These are phyloP conservation scores for Myanophis thanlyinensis DNA, from an alignment of 2,113 vertebrate genomes.

Conservation along the genomic window DNA sequence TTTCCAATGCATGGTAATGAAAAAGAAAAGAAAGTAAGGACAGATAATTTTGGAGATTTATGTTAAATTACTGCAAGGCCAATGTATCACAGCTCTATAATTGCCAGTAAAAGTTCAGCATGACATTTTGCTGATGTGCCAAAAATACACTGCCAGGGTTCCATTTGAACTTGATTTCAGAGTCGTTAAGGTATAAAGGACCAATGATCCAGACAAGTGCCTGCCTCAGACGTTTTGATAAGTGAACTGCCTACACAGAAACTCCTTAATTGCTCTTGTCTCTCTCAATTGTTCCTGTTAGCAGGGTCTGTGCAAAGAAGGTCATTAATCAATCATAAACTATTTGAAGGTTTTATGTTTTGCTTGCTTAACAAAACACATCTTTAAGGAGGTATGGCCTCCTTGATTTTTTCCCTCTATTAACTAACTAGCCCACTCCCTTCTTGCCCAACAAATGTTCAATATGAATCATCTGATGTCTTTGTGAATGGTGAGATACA, in stretches of 20 bases:
- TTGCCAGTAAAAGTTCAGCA: slow-evolving; percentile 69
- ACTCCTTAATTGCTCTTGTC: slow-evolving; percentile 68
- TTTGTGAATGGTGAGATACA: background rate
- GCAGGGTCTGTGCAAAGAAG: slow-evolving; percentile 54
- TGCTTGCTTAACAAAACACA: slow-evolving; percentile 66
- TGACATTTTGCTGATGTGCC: slow-evolving; percentile 71
- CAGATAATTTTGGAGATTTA: slow-evolving; percentile 38
- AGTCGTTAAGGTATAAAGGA: slow-evolving; percentile 57
- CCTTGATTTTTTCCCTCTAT: slow-evolving; percentile 35
- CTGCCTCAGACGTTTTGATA: slow-evolving; percentile 66
- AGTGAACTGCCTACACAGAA: slow-evolving; percentile 54
- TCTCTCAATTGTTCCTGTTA: slow-evolving; percentile 60
- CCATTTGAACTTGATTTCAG: slow-evolving; percentile 55
- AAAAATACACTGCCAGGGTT: slow-evolving; percentile 62
- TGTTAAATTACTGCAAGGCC: slow-evolving; percentile 42
- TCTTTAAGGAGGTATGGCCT: slow-evolving; percentile 45
- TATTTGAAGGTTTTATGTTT: slow-evolving; percentile 54
- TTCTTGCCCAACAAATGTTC: background rate
- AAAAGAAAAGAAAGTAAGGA: background rate
- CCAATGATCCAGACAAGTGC: slow-evolving; percentile 59
- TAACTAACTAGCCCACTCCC: slow-evolving; percentile 23
- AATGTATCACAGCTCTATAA: slow-evolving; percentile 57
- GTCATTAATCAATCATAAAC: slow-evolving; percentile 66
- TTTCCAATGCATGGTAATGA: background rate
- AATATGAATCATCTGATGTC: slow-evolving; percentile 27